These are phyloP conservation scores for Deilephila elpenor DNA, from an alignment of 2,888 invertebrate species.

Conservation along the genomic window DNA sequence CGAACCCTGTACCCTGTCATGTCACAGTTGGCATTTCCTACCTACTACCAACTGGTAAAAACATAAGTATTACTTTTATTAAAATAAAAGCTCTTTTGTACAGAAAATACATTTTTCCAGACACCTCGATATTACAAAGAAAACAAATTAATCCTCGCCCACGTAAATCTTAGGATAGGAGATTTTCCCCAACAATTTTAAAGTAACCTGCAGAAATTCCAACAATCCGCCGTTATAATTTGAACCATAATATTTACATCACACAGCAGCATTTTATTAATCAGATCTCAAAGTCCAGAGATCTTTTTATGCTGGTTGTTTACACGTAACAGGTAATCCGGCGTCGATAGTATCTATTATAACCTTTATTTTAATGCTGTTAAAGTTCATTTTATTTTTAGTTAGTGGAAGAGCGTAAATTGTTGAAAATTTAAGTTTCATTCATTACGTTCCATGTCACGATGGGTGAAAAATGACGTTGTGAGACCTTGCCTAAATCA, in stretches of 20 bases:
- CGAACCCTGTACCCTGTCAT: too few relatives aligned
- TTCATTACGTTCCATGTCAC: constrained; percentile 56
- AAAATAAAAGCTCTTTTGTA: too few relatives aligned
- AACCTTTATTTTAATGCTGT: neutral
- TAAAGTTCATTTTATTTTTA: constrained; percentile 16
- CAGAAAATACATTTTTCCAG: neutral
- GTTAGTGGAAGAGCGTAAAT: constrained; percentile 37
- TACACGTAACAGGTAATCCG: neutral
- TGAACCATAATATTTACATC: neutral
- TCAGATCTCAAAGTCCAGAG: neutral
- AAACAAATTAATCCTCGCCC: constrained; percentile 3
- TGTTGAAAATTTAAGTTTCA: constrained; percentile 46
- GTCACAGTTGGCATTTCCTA: too few relatives aligned
- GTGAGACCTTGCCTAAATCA: constrained; percentile 51
- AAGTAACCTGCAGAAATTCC: neutral
- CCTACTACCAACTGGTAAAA: too few relatives aligned
- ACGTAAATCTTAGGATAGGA: neutral
- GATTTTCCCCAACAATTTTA: neutral
- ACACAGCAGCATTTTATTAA: neutral
- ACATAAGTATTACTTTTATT: too few relatives aligned
- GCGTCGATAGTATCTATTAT: neutral
- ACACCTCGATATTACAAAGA: constrained; percentile 1
- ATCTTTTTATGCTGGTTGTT: neutral
- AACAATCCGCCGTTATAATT: neutral
- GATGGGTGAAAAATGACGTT: constrained; percentile 63